phyloP scores from a whole-genome alignment of 2,113 vertebrate genomes.

The Columbina picui region DNA sequence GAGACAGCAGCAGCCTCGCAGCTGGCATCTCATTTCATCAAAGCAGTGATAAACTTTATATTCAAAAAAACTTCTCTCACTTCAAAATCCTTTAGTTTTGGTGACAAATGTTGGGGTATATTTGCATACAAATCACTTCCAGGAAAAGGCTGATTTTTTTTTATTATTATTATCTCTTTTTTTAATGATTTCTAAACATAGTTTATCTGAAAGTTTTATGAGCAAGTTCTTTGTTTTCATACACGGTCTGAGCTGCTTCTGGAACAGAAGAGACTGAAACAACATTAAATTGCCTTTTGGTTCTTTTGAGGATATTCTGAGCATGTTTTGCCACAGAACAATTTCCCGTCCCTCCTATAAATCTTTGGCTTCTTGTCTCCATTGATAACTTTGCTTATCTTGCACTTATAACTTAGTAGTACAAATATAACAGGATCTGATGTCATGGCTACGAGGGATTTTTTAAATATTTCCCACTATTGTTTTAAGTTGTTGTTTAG shows the following conservation, averaged over 20 bases:
- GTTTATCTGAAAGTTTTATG: slow-evolving; percentile 63
- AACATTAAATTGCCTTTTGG: slow-evolving; percentile 48
- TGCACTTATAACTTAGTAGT: slow-evolving; percentile 31
- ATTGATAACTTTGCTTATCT: slow-evolving; percentile 38
- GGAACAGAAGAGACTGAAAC: slow-evolving; percentile 42
- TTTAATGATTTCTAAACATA: slow-evolving; percentile 37
- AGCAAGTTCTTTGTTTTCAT: slow-evolving; percentile 55
- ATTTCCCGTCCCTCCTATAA: background rate
- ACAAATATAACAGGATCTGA: slow-evolving; percentile 8
- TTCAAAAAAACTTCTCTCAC: slow-evolving; percentile 39
- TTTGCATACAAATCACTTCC: slow-evolving; percentile 72
- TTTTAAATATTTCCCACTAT: background rate
- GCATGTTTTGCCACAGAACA: slow-evolving; percentile 13
- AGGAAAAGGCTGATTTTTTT: slow-evolving; percentile 21
- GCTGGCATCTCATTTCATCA: slow-evolving; percentile 54
- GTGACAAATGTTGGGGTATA: slow-evolving; percentile 50
- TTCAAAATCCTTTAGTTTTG: slow-evolving; percentile 56
- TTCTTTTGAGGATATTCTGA: slow-evolving; percentile 66
- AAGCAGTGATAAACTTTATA: slow-evolving; percentile 52
- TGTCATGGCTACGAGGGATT: background rate
- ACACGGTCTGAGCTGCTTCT: slow-evolving; percentile 45
- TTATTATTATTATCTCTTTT: background rate
- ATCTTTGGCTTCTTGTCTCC: slow-evolving; percentile 31
- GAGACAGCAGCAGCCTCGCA: slow-evolving; percentile 39
- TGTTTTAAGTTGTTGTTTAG: background rate